phyloP scores from a whole-genome alignment of 2,888 invertebrate species.

The Xanthorhoe designata region DNA sequence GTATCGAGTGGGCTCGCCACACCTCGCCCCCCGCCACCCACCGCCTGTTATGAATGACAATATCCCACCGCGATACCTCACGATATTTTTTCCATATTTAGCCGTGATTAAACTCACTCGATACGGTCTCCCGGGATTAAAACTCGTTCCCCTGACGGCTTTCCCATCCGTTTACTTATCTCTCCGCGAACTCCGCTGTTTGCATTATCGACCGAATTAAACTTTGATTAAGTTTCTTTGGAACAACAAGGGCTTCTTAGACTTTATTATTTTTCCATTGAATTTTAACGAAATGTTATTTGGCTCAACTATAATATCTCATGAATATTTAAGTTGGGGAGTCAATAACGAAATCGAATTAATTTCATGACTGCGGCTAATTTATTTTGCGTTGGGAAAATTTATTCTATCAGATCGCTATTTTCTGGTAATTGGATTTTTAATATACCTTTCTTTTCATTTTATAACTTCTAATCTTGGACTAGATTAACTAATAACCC shows the following conservation, averaged over 20 bases:
- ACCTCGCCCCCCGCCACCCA: constrained; percentile 48
- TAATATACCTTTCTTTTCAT: constrained; percentile 8
- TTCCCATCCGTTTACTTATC: constrained; percentile 74
- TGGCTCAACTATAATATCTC: constrained; percentile 34
- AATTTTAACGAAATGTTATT: constrained; percentile 40
- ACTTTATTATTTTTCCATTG: constrained; percentile 44
- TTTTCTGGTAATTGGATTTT: constrained; percentile 29
- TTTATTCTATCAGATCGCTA: constrained; percentile 19
- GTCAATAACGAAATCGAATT: constrained; percentile 37
- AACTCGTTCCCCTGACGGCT: constrained; percentile 74
- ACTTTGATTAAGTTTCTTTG: constrained; percentile 75
- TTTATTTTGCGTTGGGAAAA: constrained; percentile 23
- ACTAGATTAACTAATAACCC: neutral
- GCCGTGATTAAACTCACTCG: constrained; percentile 81
- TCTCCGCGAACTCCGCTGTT: constrained; percentile 73
- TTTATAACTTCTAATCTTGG: neutral
- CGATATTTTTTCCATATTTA: constrained; percentile 81
- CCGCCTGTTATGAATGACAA: constrained; percentile 81
- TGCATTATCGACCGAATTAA: constrained; percentile 78
- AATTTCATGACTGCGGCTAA: constrained; percentile 22
- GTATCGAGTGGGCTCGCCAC: constrained; percentile 63
- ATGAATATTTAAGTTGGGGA: constrained; percentile 34
- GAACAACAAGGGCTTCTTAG: constrained; percentile 55
- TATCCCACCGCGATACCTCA: constrained; percentile 76
- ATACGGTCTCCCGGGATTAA: constrained; percentile 70